Evolutionary conservation across 2,797 vertebrate genomes (phyloP), one percentile per base, ranked within the genome.

Genomic region (Prunella strophiata): DNA sequence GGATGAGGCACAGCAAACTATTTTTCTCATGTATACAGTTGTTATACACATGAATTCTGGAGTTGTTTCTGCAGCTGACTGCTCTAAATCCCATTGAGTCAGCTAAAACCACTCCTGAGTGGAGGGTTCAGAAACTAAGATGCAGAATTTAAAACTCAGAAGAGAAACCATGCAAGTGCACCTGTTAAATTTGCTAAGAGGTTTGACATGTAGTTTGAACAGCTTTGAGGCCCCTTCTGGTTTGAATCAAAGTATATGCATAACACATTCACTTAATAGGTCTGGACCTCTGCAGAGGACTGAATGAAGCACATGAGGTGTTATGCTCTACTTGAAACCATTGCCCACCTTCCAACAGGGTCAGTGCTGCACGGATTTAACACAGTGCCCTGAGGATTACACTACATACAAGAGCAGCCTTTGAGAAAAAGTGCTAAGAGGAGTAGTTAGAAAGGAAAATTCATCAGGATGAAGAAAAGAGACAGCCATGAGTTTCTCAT

Each of bases 241-340:
- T 75, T 70, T 59, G 32, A 73, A 57, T 40, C 15, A 22, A 77
- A 86, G 42, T 23, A 18, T 51, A 23, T 57, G 43, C 15, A 16
- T 51, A 57, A 42, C 8, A 22, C 38, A 42, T 5, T 59, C 34
- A 48, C 26, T 52, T 25, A 68, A 9, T 58, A 26, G 13, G 17
- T 43, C 36, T 27, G 12, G 18, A 34, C 13, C 55, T 65, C 58
- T 42, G 29, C 26, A 38, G 54, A 58, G 40, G 12, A 21, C 23
- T 32, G 9, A 71, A n/a, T 42, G 32, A 75, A 88, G 55, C 8
- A 17, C 12, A 6, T 30, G n/a, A 22, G 0, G 0, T 8, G 4
- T 59, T 43, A 40, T 2, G 3, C 4, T 42, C 4, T 36, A 4
- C 29, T 73, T 73, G 65, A 88, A 83, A 23, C 9, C 10, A 11